phyloP scores from a whole-genome alignment of 35 echinoderm and acorn worm genomes.

The Lytechinus variegatus region DNA sequence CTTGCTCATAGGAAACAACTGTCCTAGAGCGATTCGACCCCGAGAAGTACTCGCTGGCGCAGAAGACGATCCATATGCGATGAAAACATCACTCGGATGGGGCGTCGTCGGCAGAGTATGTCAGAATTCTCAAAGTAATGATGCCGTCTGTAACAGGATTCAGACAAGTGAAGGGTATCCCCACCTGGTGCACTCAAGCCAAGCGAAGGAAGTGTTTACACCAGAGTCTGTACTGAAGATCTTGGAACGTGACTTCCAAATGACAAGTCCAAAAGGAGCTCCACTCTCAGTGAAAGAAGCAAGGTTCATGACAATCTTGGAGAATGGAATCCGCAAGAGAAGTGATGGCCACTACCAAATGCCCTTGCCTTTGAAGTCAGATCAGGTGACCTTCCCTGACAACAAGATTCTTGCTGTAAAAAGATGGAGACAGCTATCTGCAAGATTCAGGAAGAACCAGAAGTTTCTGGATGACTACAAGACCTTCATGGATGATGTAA shows the following conservation, averaged over 20 bases:
- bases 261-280: not conserved
- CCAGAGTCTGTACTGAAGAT: conserved; percentile 29
- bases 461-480: conserved; percentile 33
- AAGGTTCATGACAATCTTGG: not conserved
- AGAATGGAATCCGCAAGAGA: not conserved
- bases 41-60: no score
- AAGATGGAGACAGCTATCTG: conserved; percentile 14
- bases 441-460: conserved; percentile 32
- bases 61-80: no score
- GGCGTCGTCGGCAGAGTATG: no score
- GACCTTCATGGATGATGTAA: conserved; percentile 55
- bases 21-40: no score
- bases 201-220: conserved; percentile 37
- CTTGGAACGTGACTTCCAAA: conserved; percentile 45
- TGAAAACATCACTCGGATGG: no score
- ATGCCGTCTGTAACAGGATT: not conserved
- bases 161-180: not conserved
- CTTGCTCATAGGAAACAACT: no score
- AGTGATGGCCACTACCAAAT: conserved; percentile 53
- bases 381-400: conserved; percentile 31
- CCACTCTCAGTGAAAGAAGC: not conserved
- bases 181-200: not conserved
- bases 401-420: conserved; percentile 42
- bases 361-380: conserved; percentile 35
- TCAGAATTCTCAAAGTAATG: not conserved